These are phyloP conservation scores for Anolis carolinensis DNA, from an alignment of 2,113 vertebrate genomes.

Conservation along the genomic window DNA sequence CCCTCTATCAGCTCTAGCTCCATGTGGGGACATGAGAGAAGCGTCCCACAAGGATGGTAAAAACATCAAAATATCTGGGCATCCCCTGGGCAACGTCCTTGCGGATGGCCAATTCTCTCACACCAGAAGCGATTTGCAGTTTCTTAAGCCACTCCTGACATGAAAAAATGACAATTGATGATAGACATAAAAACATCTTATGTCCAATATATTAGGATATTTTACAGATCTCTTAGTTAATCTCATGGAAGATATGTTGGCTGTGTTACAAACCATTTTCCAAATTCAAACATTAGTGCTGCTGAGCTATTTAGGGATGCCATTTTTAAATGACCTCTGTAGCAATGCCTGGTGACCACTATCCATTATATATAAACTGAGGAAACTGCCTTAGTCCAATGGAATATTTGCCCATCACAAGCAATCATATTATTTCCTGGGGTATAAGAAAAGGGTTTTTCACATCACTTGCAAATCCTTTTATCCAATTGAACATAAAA, in stretches of 20 bases:
- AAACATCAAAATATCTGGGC: too few relatives aligned
- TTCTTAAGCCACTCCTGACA: too few relatives aligned
- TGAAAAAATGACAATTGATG: too few relatives aligned
- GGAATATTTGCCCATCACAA: not conserved
- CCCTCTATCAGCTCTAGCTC: too few relatives aligned
- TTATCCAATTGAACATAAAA: not conserved
- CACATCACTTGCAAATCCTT: not conserved
- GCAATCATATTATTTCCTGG: too few relatives aligned
- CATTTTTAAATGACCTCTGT: not conserved
- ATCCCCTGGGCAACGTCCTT: too few relatives aligned
- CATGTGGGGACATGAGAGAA: too few relatives aligned
- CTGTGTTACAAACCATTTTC: not conserved
- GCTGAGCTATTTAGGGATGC: not conserved
- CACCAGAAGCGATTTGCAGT: too few relatives aligned
- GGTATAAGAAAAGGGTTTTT: not conserved
- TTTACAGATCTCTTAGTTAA: not conserved
- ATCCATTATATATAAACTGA: too few relatives aligned
- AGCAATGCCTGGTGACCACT: not conserved
- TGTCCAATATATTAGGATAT: conserved; percentile 18
- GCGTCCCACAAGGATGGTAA: too few relatives aligned
- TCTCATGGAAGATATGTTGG: not conserved
- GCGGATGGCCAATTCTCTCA: too few relatives aligned
- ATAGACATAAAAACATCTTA: conserved; percentile 56
- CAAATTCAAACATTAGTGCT: not conserved
- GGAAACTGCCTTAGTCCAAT: too few relatives aligned